Evolutionary conservation across 1,140 invertebrate genomes (phyloP), one percentile per base, ranked within the genome.

Genomic region (Solenopsis fugax): DNA sequence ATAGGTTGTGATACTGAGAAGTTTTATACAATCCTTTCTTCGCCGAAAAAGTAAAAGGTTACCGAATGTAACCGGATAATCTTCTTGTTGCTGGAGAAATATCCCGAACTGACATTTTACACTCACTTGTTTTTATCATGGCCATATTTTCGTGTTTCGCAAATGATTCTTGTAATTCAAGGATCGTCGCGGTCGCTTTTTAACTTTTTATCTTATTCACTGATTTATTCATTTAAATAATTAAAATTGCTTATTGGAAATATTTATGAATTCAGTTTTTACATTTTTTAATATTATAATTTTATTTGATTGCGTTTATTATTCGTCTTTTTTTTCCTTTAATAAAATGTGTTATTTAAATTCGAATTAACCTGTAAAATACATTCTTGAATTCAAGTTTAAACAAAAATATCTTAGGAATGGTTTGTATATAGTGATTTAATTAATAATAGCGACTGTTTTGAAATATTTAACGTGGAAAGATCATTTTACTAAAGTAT

Each of bases 401-500:
- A 9, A 56, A 58, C 10, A 58, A 52, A 52, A 45, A 9, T 16
- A 21, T 52, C 6, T 85, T 69, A 52, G 64, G 54, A 50, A 54
- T 76, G 77, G 56, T 71, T 48, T 64, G 81, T 84, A 29, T 84
- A 7, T 2, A 21, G 16, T 21, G 48, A 90, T 90, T 65, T 89
- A 87, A 29, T 29, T 29, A 29, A 29, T 29, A 29, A 87, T 18
- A 87, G 54, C 29, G 4, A 16, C 16, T 16, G 45, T 69, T 62
- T 82, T 56, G 16, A 21, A 37, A 60, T 34, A 2, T 16, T 5
- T 21, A 48, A 41, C 41, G 4, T 29, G 4, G 0, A 41, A 41
- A 41, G 7, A 41, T 2, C 41, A 7, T 29, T 29, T 29, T 41
- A 41, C 4, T 41, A 41, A 41, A 41, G 4, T 41, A 41, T 41